Evolutionary conservation across 1,140 invertebrate genomes (phyloP), one percentile per base, ranked within the genome.

Genomic region (Aphaenogaster rudis): DNA sequence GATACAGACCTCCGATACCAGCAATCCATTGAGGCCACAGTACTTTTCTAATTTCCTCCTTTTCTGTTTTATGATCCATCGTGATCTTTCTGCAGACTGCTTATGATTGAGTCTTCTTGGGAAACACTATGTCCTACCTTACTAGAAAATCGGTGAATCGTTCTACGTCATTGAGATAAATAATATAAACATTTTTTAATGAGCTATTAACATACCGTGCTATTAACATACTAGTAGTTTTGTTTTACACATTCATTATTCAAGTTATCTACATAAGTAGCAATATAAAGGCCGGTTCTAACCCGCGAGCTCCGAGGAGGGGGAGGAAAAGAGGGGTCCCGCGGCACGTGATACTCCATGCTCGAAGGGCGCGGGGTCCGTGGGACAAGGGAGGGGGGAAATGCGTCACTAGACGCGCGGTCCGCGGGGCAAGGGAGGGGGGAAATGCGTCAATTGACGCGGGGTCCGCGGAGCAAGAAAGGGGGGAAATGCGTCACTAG

Each of bases 1-100:
- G 17, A 28, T 63, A 48, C n/a, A 50, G 63, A 92, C 91, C 88
- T 84, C 87, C 89, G 9, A 82, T 28, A 42, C 82, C 82, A n/a
- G 82, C 91, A 3, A 92, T 48, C 87, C 89, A 92, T 80, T 92
- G 91, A 11, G 82, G 82, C 91, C 91, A 92, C 0, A 67, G 67
- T 0, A 61, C 39, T 9, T 21, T 89, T 2, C 17, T 57, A 6
- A 39, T 8, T 36, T 9, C 9, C 13, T 81, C 63, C 1, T 79
- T 64, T 15, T 66, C 57, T 61, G 17, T 17, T 21, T 28, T 13
- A 33, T 36, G 3, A 28, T 7, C 17, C 78, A 79, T 90, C 13
- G 8, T 76, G 36, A 28, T 15, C 21, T 11, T 1, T 52, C 59
- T n/a, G 42, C 11, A 54, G 50, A 13, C 33, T 45, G 6, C 0